phyloP scores from a whole-genome alignment of 1,140 invertebrate genomes.

The Trichomalopsis sarcophagae region DNA sequence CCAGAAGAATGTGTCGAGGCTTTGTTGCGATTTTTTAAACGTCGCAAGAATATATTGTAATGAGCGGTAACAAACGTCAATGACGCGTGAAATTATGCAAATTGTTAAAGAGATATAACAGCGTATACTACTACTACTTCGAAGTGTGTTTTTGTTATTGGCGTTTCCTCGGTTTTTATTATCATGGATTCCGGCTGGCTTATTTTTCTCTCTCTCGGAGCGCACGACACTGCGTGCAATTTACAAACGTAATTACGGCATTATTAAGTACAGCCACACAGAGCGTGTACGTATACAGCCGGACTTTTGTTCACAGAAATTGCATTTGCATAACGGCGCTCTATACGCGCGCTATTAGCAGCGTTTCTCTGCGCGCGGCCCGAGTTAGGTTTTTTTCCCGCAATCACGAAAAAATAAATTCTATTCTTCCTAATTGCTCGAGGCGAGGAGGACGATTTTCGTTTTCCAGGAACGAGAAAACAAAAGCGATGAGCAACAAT shows the following conservation, averaged over 20 bases:
- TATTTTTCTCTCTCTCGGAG: neutral
- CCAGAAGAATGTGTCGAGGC: neutral
- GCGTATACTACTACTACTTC: too few species aligned
- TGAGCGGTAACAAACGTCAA: neutral
- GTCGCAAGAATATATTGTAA: neutral
- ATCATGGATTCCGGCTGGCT: too few species aligned
- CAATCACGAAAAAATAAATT: neutral
- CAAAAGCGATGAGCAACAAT: neutral
- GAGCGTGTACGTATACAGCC: neutral
- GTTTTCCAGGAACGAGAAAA: too few species aligned
- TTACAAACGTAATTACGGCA: neutral
- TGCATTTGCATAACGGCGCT: neutral
- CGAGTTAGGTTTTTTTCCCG: neutral
- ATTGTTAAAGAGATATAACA: neutral
- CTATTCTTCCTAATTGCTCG: neutral
- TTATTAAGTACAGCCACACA: neutral
- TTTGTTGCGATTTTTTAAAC: too few species aligned
- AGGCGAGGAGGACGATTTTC: too few species aligned
- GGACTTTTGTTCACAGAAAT: neutral
- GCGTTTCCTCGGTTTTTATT: too few species aligned
- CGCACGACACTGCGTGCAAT: too few species aligned
- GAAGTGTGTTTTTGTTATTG: too few species aligned
- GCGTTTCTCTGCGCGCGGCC: neutral
- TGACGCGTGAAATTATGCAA: neutral
- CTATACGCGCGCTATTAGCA: neutral